Percentiles rank a stretch among this genome's conserved stretches.
Evolutionary conservation across 2,888 invertebrate genomes (phyloP).

Genomic region (Drosophila emarginata): DNA sequence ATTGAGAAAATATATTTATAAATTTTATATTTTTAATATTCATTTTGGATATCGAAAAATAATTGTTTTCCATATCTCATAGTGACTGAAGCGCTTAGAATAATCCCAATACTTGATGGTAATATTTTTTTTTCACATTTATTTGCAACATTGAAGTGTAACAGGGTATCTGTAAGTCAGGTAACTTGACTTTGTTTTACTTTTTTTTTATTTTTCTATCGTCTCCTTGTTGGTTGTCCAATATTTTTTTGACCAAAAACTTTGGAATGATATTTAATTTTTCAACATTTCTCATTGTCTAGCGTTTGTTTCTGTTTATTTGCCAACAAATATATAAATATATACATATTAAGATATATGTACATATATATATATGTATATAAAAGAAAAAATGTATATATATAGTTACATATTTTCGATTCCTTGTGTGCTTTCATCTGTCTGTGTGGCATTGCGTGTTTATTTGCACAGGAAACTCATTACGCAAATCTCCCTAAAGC

Average conservation of each 20-base stretch:
- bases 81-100: no score
- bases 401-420: constrained; percentile 9
- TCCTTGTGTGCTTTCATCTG: constrained; percentile 38
- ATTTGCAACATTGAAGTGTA: no score
- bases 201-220: background rate
- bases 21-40: no score
- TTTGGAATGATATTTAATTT: constrained; percentile 15
- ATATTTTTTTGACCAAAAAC: constrained; percentile 17
- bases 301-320: constrained; percentile 1
- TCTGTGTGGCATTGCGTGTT: constrained; percentile 39
- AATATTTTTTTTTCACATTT: no score
- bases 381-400: background rate
- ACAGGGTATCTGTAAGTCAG: background rate
- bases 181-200: background rate
- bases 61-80: no score
- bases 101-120: no score
- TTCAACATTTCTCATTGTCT: background rate
- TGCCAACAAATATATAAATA: background rate
- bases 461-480: constrained; percentile 78
- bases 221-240: background rate
- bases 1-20: no score
- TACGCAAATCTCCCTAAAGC: constrained; percentile 73
- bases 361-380: background rate
- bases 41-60: no score
- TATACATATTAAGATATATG: no score